Evolutionary conservation across 2,888 invertebrate species (phyloP).

Genomic region (Chrysolina americana): DNA sequence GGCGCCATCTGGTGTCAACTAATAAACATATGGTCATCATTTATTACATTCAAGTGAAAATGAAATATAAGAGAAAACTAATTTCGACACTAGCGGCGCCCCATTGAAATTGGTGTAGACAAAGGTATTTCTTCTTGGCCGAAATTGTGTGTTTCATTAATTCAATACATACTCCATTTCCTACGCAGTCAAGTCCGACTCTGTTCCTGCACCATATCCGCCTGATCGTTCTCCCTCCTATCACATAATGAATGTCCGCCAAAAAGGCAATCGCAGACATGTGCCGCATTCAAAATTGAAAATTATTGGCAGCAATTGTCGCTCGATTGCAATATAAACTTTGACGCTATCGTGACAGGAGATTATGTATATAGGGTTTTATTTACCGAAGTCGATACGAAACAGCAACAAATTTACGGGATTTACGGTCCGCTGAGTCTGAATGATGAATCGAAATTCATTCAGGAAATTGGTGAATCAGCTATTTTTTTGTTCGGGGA

Average conservation of each 20-base stretch:
- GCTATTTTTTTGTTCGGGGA: not conserved
- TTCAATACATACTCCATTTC: no score
- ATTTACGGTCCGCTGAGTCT: not conserved
- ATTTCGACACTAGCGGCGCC: no score
- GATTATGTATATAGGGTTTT: slow-evolving; percentile 12
- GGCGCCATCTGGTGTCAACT: no score
- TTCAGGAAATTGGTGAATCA: not conserved
- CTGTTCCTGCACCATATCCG: not conserved
- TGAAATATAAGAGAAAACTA: no score
- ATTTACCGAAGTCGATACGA: slow-evolving; percentile 30
- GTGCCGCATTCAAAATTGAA: slow-evolving; percentile 46
- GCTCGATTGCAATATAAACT: slow-evolving; percentile 42
- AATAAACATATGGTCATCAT: no score
- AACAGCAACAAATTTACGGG: slow-evolving; percentile 35
- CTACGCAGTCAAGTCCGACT: not conserved
- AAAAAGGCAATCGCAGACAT: slow-evolving; percentile 27
- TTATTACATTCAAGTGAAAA: no score
- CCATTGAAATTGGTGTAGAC: no score
- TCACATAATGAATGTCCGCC: slow-evolving; percentile 11
- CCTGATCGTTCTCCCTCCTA: not conserved
- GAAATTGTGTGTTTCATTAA: no score
- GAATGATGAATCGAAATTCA: slow-evolving; percentile 1
- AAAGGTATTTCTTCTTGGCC: no score
- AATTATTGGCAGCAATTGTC: slow-evolving; percentile 45
- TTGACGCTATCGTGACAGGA: slow-evolving; percentile 10